phyloP scores from a whole-genome alignment of 2,888 invertebrate genomes.

The Aspidiotus rigidus region DNA sequence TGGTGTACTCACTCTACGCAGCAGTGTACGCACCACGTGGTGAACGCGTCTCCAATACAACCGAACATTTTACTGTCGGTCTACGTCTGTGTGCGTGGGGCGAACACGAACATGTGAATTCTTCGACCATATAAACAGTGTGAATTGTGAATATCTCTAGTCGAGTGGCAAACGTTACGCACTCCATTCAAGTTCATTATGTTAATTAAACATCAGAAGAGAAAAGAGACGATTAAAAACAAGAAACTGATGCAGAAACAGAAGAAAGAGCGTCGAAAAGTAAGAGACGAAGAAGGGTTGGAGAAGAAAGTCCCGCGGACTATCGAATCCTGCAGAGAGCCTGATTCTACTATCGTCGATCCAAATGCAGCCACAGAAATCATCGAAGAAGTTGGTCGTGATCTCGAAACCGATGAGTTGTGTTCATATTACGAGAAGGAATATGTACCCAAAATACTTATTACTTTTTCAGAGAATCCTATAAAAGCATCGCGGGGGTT shows the following conservation, averaged over 20 bases:
- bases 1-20: too few species aligned
- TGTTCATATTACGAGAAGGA: conserved; percentile 73
- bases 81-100: too few species aligned
- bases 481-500: conserved; percentile 63
- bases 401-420: conserved; percentile 76
- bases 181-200: too few species aligned
- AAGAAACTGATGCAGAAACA: conserved; percentile 44
- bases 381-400: conserved; percentile 47
- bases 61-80: too few species aligned
- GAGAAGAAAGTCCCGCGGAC: conserved; percentile 75
- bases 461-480: conserved; percentile 90
- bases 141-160: too few species aligned
- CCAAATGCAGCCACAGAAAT: conserved; percentile 68
- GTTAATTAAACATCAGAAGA: too few species aligned
- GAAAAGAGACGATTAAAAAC: conserved; percentile 31
- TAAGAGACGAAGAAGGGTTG: conserved; percentile 51
- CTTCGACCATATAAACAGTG: too few species aligned
- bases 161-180: too few species aligned
- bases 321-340: conserved; percentile 81
- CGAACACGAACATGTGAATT: too few species aligned
- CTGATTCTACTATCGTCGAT: conserved; percentile 82
- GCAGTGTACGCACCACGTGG: too few species aligned
- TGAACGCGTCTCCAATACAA: too few species aligned
- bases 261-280: conserved; percentile 50
- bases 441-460: conserved; percentile 89